Evolutionary conservation across 2,113 vertebrate genomes (phyloP), one percentile per base, ranked within the genome.

Genomic region (Chlamydotis undulata): DNA sequence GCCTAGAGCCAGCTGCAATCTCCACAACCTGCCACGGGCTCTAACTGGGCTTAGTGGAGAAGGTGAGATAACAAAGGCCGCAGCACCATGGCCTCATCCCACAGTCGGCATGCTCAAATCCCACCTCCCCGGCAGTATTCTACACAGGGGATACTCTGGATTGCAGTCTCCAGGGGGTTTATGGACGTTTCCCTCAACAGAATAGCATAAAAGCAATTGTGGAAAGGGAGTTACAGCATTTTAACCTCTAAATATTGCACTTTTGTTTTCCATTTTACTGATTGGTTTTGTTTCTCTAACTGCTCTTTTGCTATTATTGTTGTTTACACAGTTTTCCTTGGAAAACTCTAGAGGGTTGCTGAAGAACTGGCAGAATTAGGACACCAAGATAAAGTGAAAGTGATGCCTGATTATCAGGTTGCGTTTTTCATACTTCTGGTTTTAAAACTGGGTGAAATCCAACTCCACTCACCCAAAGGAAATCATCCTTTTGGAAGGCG

Each of bases 331-430:
- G 61, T 50, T 79, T 86, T 93, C 47, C 56, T 90, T 43, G 33
- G 79, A 92, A 91, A 94, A 84, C 77, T 89, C 77, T 4, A 26
- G 18, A 18, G 23, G 33, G 7, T 67, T 93, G 74, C 83, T 91
- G 61, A 79, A 93, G 88, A 93, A 68, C 56, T 87, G 92, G 89
- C 91, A 95, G 94, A 95, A 93, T 81, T 33, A 91, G 94, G 92
- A 90, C 95, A 89, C 69, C 74, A 60, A 69, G 39, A 89, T 10
- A 57, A 69, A 52, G 29, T 55, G 49, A 53, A 83, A 91, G 45
- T 14, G 37, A 80, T 73, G 77, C 24, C 37, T 45, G 28, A 69
- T 92, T 87, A 64, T 89, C 89, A 82, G 69, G 71, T 55, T 0
- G 0, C 83, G 37, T 8, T 79, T 87, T 90, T 90, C 64, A 61